Percentiles rank a stretch among this genome's conserved stretches.
phyloP scores from a whole-genome alignment of 2,113 vertebrate genomes.

The Sus scrofa region DNA sequence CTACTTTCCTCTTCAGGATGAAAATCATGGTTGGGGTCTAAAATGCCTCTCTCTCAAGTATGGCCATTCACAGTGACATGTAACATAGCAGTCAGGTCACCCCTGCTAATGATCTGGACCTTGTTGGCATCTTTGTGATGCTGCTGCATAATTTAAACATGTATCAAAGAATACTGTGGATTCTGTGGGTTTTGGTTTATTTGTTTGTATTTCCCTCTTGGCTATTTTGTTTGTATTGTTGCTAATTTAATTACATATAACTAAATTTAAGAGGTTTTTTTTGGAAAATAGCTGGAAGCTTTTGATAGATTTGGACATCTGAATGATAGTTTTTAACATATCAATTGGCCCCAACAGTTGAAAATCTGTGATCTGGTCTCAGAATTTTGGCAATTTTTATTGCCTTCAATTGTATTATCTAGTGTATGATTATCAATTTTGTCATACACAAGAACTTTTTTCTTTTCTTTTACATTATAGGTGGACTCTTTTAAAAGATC shows the following conservation, averaged over 20 bases:
- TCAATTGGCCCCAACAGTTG: not conserved
- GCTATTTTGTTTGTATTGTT: constrained; percentile 6
- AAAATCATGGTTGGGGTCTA: not conserved
- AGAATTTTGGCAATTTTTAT: constrained; percentile 4
- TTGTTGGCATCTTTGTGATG: not conserved
- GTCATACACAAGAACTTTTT: not conserved
- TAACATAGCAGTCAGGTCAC: not conserved
- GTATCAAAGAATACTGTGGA: not conserved
- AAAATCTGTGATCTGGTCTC: not conserved
- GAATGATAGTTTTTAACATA: not conserved
- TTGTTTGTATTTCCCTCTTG: not conserved
- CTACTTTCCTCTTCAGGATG: not conserved
- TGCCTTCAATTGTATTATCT: not conserved
- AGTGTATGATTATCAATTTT: not conserved
- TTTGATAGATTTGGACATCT: not conserved
- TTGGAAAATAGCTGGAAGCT: not conserved
- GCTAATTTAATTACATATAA: constrained; percentile 1
- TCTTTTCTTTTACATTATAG: not conserved
- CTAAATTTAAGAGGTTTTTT: not conserved
- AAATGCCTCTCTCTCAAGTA: not conserved
- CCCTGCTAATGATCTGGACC: not conserved
- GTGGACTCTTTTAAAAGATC: not conserved
- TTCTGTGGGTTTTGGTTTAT: not conserved
- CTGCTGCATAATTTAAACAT: not conserved
- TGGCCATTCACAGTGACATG: not conserved